Base-by-base conservation (phyloP, 2,797 vertebrate species). In the Myripristis murdjan region DNA sequence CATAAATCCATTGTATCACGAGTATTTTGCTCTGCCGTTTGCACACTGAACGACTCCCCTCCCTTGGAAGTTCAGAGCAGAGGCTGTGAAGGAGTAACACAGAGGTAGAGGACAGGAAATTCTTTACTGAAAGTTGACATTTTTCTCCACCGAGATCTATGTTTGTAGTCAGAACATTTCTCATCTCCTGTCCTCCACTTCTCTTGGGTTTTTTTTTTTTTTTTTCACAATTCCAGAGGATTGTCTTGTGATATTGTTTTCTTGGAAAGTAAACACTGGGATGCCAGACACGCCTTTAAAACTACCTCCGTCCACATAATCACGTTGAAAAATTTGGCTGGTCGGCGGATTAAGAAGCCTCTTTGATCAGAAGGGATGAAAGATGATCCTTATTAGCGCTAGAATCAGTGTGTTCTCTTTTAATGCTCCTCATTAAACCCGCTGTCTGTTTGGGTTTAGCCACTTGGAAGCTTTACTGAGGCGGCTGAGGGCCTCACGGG, bases 281-380 rank as follows among this genome's bases (percentile, higher is more conserved):
- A 44, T 58, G 67, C 75, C 80, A 59, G 54, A 64, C 35, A 0
- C 39, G 6, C 70, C 41, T 46, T 46, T 24, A 67, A 24, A 64
- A 15, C 59, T 24, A 24, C 23, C 33, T 66, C 58, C 26, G n/a
- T 49, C 26, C 47, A 3, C 44, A 79, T 85, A 68, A 77, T 79
- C 37, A 24, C 37, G 35, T 65, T 65, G n/a, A n/a, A 59, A 35
- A 59, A 35, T 6, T 20, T 33, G 52, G 51, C 24, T 28, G 23
- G 12, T 43, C 15, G 31, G 12, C 2, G 60, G 87, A 88, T 89
- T 88, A 80, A 62, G 63, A 52, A 1, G 55, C 61, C 0, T 63
- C 83, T 93, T 87, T 89, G 84, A 91, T 91, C 84, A 78, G 20
- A 41, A 84, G 20, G 70, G 81, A 80, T 84, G 71, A 86, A 55